Base-by-base conservation (phyloP, 1,140 invertebrate genomes). In the Trypoxylus dichotomus region DNA sequence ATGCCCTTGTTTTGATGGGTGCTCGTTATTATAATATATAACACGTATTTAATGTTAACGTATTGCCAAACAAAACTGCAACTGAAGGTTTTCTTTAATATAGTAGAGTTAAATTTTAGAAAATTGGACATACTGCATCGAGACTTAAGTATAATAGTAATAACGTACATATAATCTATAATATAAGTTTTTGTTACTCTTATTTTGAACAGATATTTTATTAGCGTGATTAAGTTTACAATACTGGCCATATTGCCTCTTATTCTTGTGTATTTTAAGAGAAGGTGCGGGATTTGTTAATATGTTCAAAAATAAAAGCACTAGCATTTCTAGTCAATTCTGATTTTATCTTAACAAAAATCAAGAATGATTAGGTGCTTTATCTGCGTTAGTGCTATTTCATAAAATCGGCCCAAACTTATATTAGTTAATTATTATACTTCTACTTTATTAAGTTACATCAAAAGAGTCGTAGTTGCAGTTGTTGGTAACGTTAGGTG, bases 121-220 rank as follows among this genome's bases (percentile, higher is more conserved):
- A 29, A 68, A 68, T 68, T 24, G 21, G 27, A 68, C 27, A 68
- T 68, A 68, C 11, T 68, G 60, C 27, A 68, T 68, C 60, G 60
- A 68, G 60, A 68, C 60, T 68, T 68, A 68, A 68, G n/a, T 68
- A 68, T 68, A 68, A 27, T 68, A 68, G 24, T 68, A 68, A 27
- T 68, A 68, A 25, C 60, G 13, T 63, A 68, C 60, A 68, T 68
- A 27, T 68, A 68, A 24, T 24, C 47, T 54, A 27, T 27, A 3
- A 21, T 25, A 68, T 27, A 68, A 15, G 11, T 27, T 68, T 68
- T 27, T 27, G 60, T 68, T 68, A 68, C 27, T 29, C 60, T 5
- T 21, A n/a, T 58, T 68, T 68, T 68, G 24, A 29, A 27, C 24
- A 68, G 60, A 68, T 68, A 54, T 68, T 68, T 68, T 68, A 68